Evolutionary conservation across 2,113 vertebrate genomes (phyloP).

Genomic region (Vidua chalybeata): DNA sequence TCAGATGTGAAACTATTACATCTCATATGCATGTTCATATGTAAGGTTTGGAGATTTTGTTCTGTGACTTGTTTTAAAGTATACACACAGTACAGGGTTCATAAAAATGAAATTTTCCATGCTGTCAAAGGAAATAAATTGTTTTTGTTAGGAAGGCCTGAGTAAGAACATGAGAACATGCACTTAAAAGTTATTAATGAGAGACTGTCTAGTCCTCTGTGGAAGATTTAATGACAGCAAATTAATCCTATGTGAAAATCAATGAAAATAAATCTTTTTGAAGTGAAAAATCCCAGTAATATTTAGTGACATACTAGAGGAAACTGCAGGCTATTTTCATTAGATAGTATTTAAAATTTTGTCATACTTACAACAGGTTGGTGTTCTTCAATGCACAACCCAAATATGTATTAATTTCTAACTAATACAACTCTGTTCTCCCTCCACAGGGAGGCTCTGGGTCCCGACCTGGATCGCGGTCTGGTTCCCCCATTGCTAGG

Average conservation of each 20-base stretch:
- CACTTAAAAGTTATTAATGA: background rate
- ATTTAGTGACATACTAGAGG: background rate
- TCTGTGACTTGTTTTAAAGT: background rate
- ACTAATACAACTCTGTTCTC: background rate
- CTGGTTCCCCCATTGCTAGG: constrained; percentile 90
- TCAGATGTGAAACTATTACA: background rate
- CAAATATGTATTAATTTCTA: background rate
- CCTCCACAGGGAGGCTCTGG: constrained; percentile 82
- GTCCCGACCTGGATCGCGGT: constrained; percentile 75
- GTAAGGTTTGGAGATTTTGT: background rate
- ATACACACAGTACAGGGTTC: background rate
- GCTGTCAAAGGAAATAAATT: background rate
- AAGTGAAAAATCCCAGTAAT: background rate
- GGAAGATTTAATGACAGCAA: background rate
- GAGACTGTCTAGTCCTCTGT: background rate
- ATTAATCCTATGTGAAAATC: background rate
- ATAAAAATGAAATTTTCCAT: background rate
- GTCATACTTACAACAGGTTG: background rate
- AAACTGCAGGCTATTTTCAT: background rate
- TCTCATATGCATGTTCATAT: no score
- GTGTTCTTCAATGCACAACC: background rate
- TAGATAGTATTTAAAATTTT: background rate
- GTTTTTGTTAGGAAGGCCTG: background rate
- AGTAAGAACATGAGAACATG: background rate
- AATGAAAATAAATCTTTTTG: background rate